Evolutionary conservation across 2,797 vertebrate genomes (phyloP), one percentile per base, ranked within the genome.

Genomic region (Lutjanus argentimaculatus): DNA sequence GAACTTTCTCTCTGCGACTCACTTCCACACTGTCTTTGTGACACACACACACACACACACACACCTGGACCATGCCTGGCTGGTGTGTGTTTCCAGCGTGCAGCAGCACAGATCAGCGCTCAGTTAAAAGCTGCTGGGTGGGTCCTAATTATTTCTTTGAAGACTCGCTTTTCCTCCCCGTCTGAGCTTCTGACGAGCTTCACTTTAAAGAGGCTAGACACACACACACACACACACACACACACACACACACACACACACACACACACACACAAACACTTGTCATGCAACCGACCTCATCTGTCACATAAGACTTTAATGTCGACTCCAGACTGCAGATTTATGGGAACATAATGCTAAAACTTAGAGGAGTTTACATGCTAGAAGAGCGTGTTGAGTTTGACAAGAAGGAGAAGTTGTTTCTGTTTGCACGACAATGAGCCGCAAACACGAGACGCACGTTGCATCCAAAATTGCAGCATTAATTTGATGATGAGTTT

Each of bases 81-180:
- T 79, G 66, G 36, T 78, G 85, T 87, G 86, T 87, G 86, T 83
- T 86, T 77, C 67, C 56, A 89, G 80, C 63, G 5, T 66, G 75
- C 87, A 82, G 80, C 85, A 82, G 55, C 79, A 82, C 52, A 86
- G 77, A 72, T 80, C 36, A 25, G 81, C 59, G 64, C 80, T 82
- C 86, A 82, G 82, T 91, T 92, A 79, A 90, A 91, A 91, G 88
- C 91, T 83, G 85, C 83, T 86, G 91, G 88, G 85, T 91, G 87
- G 86, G 87, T 89, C 92, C 80, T 90, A 91, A 94, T 92, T 91
- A 88, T 87, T 87, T 87, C 93, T 94, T 93, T 94, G 90, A 95
- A 93, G 91, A 90, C 79, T 83, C 66, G 73, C 89, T 92, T 94
- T 92, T 91, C 77, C 86, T 93, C 89, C 87, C 88, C 12, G 84